Evolutionary conservation across 30 jellyfish, hydroid and myxozoan genomes (phyloP).

Genomic region (Cassiopea andromeda): DNA sequence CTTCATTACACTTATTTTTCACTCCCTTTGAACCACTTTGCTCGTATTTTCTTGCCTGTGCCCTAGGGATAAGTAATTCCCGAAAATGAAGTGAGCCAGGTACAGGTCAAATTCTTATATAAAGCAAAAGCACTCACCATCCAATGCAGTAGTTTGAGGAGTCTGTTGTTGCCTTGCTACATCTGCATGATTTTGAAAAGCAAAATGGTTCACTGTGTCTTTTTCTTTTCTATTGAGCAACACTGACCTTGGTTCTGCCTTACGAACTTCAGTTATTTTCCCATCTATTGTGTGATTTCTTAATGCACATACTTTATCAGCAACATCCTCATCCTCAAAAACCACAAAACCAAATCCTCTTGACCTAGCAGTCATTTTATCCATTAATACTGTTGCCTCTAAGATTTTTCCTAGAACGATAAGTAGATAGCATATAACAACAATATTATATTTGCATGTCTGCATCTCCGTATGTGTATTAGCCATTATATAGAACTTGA

Average conservation of each 20-base stretch:
- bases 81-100: no score
- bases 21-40: no score
- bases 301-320: slow-evolving; percentile 88
- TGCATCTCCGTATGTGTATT: background rate
- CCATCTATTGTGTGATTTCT: slow-evolving; percentile 74
- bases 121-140: slow-evolving; percentile 1
- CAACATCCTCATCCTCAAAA: slow-evolving; percentile 93
- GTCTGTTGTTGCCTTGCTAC: slow-evolving; percentile 17
- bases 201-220: slow-evolving; percentile 14
- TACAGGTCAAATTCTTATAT: no score
- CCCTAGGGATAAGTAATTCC: no score
- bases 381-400: slow-evolving; percentile 82
- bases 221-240: slow-evolving; percentile 53
- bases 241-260: slow-evolving; percentile 90
- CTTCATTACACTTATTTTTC: no score
- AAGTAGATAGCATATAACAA: background rate
- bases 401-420: slow-evolving; percentile 57
- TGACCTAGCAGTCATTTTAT: slow-evolving; percentile 60
- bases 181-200: slow-evolving; percentile 4
- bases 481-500: no score
- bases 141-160: background rate
- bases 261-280: slow-evolving; percentile 83
- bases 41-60: no score
- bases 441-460: background rate
- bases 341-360: slow-evolving; percentile 96